phyloP scores from a whole-genome alignment of 2,888 invertebrate genomes.

The Drosophila kambysellisi region DNA sequence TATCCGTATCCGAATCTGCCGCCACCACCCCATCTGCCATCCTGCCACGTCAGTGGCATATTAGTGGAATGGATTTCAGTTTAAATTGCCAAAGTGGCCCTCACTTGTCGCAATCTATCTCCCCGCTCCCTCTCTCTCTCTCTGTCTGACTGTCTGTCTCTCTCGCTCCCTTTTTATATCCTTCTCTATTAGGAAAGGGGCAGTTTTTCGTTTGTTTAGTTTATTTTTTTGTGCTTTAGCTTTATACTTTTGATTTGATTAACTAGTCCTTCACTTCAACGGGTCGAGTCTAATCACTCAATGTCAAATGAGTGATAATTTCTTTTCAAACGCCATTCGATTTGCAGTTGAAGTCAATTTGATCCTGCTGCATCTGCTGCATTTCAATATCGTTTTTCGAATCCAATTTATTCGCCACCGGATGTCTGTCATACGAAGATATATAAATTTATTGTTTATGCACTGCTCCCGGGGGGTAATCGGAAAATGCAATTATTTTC shows the following conservation, averaged over 20 bases:
- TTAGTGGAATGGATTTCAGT: slow-evolving; percentile 76
- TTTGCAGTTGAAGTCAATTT: not conserved
- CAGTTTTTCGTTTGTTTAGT: slow-evolving; percentile 2
- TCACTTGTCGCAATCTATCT: slow-evolving; percentile 3
- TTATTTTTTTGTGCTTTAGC: not conserved
- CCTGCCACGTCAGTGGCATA: slow-evolving; percentile 49
- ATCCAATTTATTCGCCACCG: not conserved
- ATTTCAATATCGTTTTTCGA: not conserved
- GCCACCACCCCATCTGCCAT: not conserved
- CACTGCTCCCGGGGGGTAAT: not conserved
- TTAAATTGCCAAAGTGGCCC: slow-evolving; percentile 66
- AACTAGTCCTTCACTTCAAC: slow-evolving; percentile 4
- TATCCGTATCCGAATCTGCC: slow-evolving; percentile 5
- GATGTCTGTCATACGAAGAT: not conserved
- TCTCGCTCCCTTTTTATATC: not conserved
- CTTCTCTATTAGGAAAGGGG: not conserved
- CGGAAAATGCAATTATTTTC: not conserved
- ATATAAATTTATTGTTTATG: not conserved
- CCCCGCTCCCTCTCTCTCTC: not conserved
- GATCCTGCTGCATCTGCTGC: not conserved
- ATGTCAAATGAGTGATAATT: slow-evolving; percentile 10
- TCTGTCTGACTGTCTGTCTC: not conserved
- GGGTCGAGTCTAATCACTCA: slow-evolving; percentile 11
- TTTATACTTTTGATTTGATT: slow-evolving; percentile 34
- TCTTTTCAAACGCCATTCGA: not conserved